Evolutionary conservation across 2,888 invertebrate species (phyloP), one percentile per base, ranked within the genome.

Genomic region (Trypoxylon attenuatum): DNA sequence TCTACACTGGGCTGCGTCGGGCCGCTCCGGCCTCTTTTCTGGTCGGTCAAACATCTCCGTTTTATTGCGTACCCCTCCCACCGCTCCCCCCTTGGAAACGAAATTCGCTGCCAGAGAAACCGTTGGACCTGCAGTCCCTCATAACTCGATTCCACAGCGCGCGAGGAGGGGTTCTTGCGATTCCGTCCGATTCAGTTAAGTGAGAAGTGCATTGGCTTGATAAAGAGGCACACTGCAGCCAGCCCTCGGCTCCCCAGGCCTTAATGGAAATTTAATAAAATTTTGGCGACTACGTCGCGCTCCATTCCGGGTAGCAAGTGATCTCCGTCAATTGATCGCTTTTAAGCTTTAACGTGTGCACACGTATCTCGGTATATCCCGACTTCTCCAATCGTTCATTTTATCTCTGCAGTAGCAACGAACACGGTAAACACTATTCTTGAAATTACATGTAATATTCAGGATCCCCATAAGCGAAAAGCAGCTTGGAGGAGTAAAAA

Each of bases 111-210:
- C 50, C 62, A 60, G 33, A 57, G 57, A 59, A 51, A 61, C 64
- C 69, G 69, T 66, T 57, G 70, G 57, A 63, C 53, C 52, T 62
- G 58, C 53, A 55, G 68, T 70, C 62, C 60, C 69, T 76, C 65
- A 63, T 78, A 78, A 78, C 71, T 79, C 69, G 71, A 79, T 78
- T 76, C 59, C 45, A 55, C 46, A 65, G 41, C 58, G 62, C 74
- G 49, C 29, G 43, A 33, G 55, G n/a, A n/a, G 29, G 51, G 52
- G 63, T 61, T 54, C 22, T 53, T 51, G 59, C 72, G 71, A 72
- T 70, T 67, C 76, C 58, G 47, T 58, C 56, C 50, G 60, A 63
- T 62, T 60, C 22, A 22, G 65, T 65, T 65, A 65, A 51, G 10
- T 43, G 50, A 27, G 49, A 29, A 45, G 63, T 42, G 65, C 56